Percentiles rank a stretch among this genome's conserved stretches.
Evolutionary conservation across 2,113 vertebrate genomes (phyloP).

Genomic region (Ardeotis arabs): DNA sequence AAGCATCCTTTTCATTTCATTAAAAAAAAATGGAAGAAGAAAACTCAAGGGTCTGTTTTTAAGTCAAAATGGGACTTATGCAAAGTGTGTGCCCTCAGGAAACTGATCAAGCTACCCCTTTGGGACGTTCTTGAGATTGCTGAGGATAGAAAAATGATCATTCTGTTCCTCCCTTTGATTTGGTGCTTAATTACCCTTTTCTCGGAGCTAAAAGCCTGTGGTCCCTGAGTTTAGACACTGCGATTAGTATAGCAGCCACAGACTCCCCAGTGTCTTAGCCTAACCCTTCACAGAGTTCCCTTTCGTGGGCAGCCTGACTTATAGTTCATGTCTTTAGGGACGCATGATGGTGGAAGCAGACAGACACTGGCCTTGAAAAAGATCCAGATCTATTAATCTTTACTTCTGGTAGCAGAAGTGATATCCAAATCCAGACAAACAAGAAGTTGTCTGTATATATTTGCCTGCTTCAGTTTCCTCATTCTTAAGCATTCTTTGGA

Average conservation of each 20-base stretch:
- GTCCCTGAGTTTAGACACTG: not conserved
- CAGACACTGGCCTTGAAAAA: not conserved
- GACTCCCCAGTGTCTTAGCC: not conserved
- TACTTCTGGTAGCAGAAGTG: not conserved
- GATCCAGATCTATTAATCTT: not conserved
- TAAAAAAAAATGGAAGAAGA: not conserved
- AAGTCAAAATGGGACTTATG: not conserved
- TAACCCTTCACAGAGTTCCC: slow-evolving; percentile 2
- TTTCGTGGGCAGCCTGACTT: not conserved
- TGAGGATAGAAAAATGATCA: not conserved
- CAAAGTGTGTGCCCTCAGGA: not conserved
- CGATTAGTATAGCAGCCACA: not conserved
- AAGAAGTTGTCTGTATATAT: not conserved
- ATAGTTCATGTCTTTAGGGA: not conserved
- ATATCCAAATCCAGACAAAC: not conserved
- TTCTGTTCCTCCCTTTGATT: not conserved
- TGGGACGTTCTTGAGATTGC: not conserved
- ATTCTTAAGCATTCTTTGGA: not conserved
- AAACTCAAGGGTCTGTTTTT: not conserved
- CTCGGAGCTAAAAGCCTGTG: not conserved
- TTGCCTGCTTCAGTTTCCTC: slow-evolving; percentile 3
- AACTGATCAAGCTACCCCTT: not conserved
- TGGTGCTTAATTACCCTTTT: not conserved
- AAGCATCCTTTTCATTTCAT: not conserved
- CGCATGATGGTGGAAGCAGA: not conserved